phyloP scores from a whole-genome alignment of 2,888 invertebrate genomes.

The Acrobasis repandana region DNA sequence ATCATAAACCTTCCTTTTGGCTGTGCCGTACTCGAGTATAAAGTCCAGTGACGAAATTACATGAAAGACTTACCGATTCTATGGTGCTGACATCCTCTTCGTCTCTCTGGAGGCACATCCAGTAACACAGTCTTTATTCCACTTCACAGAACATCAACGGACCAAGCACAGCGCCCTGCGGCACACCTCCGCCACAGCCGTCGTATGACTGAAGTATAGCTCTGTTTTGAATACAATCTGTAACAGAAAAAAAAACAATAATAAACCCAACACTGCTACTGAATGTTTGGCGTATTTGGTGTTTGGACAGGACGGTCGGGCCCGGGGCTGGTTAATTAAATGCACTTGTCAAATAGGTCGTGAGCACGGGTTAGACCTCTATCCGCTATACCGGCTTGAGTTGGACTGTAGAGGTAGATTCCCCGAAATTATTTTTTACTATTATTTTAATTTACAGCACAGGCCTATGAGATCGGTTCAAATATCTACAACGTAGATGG shows the following conservation, averaged over 20 bases:
- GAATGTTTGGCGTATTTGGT: conserved; percentile 31
- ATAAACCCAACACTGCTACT: conserved; percentile 61
- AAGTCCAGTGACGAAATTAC: neutral
- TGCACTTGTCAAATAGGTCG: no score
- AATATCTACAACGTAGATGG: no score
- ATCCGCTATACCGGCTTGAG: no score
- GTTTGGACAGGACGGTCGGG: no score
- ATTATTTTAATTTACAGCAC: no score
- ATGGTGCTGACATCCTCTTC: conserved; percentile 63
- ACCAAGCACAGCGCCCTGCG: conserved; percentile 57
- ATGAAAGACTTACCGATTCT: conserved; percentile 63
- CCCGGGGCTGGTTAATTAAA: no score
- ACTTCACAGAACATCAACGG: conserved; percentile 50
- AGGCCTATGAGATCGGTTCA: no score
- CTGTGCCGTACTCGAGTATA: no score
- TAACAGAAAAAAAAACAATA: conserved; percentile 80
- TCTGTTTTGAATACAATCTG: conserved; percentile 81
- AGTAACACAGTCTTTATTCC: conserved; percentile 54
- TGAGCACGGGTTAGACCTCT: no score
- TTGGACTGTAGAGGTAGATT: no score
- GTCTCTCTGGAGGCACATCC: conserved; percentile 79
- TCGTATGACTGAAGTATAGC: conserved; percentile 61
- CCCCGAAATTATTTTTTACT: no score
- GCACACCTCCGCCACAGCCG: conserved; percentile 59
- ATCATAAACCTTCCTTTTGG: no score